phyloP scores from a whole-genome alignment of 1,140 invertebrate species.

The Bradynema listronoti region DNA sequence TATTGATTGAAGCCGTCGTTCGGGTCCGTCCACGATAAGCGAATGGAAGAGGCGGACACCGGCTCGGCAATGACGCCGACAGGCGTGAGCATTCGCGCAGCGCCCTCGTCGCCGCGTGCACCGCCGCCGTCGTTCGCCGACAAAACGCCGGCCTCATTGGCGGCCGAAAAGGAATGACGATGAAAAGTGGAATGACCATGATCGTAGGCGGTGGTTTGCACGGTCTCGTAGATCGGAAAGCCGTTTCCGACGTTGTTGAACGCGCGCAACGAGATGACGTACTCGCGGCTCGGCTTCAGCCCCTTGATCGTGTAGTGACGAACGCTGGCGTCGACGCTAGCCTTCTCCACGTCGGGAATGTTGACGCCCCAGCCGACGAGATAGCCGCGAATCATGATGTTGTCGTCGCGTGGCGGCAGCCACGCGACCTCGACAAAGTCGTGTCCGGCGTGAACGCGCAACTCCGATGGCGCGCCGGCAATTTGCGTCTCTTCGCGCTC shows the following conservation, averaged over 20 bases:
- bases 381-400: slow-evolving; percentile 79
- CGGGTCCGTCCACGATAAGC: slow-evolving; percentile 90
- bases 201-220: too few relatives aligned
- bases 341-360: slow-evolving; percentile 76
- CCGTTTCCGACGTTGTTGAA: slow-evolving; percentile 83
- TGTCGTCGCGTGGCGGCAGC: slow-evolving; percentile 60
- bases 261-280: slow-evolving; percentile 85
- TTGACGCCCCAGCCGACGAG: slow-evolving; percentile 83
- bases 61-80: slow-evolving; percentile 81
- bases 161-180: too few relatives aligned
- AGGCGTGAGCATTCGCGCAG: slow-evolving; percentile 60
- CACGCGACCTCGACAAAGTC: slow-evolving; percentile 67
- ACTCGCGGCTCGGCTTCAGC: slow-evolving; percentile 80
- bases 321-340: slow-evolving; percentile 73
- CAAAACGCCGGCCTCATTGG: too few relatives aligned
- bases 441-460: slow-evolving; percentile 70
- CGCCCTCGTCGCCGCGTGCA: not conserved
- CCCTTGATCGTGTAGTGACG: slow-evolving; percentile 74
- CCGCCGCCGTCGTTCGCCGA: too few relatives aligned
- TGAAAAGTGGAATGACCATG: too few relatives aligned
- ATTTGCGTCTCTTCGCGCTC: slow-evolving; percentile 68
- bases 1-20: slow-evolving; percentile 64
- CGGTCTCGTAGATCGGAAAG: slow-evolving; percentile 79
- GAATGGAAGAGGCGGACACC: slow-evolving; percentile 76
- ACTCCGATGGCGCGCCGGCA: slow-evolving; percentile 73